A percentile compares a stretch with the other conserved stretches of the same genome.
Evolutionary conservation across 2,797 vertebrate species (phyloP).

Genomic region (Nothura maculosa): DNA sequence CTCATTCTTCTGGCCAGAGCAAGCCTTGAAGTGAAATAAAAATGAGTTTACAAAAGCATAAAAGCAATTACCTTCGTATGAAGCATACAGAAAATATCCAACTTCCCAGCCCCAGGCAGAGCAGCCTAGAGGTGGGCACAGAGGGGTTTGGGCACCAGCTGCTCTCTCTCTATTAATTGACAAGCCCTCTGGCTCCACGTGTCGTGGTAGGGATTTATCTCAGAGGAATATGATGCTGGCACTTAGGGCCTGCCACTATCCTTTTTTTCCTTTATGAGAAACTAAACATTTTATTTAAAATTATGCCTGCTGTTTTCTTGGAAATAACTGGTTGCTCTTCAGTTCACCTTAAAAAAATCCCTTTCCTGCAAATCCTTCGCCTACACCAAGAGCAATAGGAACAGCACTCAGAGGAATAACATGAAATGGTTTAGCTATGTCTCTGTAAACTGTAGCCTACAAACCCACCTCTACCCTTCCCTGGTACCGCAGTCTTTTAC

Average conservation of each 20-base stretch:
- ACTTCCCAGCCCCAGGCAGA: not conserved
- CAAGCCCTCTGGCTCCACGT: rapidly evolving
- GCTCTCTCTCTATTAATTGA: not conserved
- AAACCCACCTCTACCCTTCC: not conserved
- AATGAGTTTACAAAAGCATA: not conserved
- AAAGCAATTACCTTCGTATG: not conserved
- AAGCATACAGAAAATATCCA: not conserved
- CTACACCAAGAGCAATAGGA: rapidly evolving
- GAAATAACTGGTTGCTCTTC: not conserved
- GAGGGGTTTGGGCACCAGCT: not conserved
- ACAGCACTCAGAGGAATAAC: not conserved
- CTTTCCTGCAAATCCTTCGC: not conserved
- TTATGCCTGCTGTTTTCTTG: not conserved
- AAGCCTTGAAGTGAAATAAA: not conserved
- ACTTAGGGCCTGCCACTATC: not conserved
- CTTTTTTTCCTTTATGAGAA: not conserved
- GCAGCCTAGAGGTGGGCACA: not conserved
- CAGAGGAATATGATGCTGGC: not conserved
- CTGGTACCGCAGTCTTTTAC: not conserved
- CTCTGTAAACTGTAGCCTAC: not conserved
- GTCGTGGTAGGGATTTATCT: not conserved
- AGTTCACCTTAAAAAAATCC: not conserved
- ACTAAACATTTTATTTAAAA: not conserved
- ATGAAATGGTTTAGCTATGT: not conserved
- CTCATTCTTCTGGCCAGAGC: not conserved